Evolutionary conservation across 1,140 invertebrate genomes (phyloP), one percentile per base, ranked within the genome.

Genomic region (Diabrotica virgifera): DNA sequence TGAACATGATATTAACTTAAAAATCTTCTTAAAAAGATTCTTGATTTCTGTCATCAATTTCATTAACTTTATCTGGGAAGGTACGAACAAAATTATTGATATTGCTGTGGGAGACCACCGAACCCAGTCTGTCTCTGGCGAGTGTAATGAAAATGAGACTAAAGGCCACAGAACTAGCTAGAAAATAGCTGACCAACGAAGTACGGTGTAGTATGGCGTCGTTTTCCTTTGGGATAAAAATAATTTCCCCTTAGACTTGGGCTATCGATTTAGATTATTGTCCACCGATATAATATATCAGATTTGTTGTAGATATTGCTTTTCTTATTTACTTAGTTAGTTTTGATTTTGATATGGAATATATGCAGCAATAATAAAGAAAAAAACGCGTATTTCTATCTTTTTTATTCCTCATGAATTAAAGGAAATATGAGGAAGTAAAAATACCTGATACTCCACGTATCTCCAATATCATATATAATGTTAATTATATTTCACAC

Each of bases 231-330:
- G 40, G 40, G 40, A 46, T n/a, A 10, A 4, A 8, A n/a, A 46
- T 46, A 46, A 46, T 46, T 46, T 46, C 40, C 40, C 40, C n/a
- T 46, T 46, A 46, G 40, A 46, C 40, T 46, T 46, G n/a, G 11
- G 40, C 40, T 46, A 46, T 46, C 40, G 40, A 46, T 46, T 46
- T n/a, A 46, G 40, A 46, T 46, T 46, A 46, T 46, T 8, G 40
- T 46, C 8, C 8, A 46, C 40, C 40, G 40, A 46, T 8, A 46
- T 46, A 6, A n/a, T 46, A 6, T 10, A 46, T 46, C 40, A 46
- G 40, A 46, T 46, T 46, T 46, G 40, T 46, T 6, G 40, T 46
- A 46, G 40, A 46, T 46, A 46, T 46, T 46, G 40, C 40, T 46
- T 46, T 46, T 46, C 40, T 8, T 46, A 46, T 46, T 46, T 46